Evolutionary conservation across 2,888 invertebrate genomes (phyloP).

Genomic region (Nemoura dubitans): DNA sequence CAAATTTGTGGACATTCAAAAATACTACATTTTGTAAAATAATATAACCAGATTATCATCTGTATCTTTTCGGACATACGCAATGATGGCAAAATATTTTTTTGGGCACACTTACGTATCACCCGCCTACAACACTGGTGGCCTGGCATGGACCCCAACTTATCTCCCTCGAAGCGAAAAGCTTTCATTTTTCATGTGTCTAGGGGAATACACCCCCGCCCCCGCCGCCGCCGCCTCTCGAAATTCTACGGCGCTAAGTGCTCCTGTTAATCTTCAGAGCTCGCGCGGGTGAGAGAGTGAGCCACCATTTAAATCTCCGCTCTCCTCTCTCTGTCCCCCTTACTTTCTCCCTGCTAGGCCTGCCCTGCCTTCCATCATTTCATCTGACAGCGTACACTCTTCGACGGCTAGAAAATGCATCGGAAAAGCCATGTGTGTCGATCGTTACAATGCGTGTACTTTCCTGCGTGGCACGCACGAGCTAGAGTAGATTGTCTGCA

Average conservation of each 20-base stretch:
- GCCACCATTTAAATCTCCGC: conserved; percentile 51
- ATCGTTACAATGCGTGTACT: too few species aligned
- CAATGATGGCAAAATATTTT: not conserved
- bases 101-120: not conserved
- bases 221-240: conserved; percentile 15
- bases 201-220: conserved; percentile 41
- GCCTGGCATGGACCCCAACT: conserved; percentile 20
- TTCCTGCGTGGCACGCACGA: too few species aligned
- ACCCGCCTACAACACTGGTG: not conserved
- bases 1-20: too few species aligned
- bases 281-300: conserved; percentile 47
- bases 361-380: conserved; percentile 22
- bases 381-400: not conserved
- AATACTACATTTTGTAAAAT: too few species aligned
- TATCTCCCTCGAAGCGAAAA: conserved; percentile 48
- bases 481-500: too few species aligned
- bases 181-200: conserved; percentile 53
- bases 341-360: conserved; percentile 13
- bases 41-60: too few species aligned
- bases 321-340: conserved; percentile 17
- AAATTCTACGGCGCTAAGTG: conserved; percentile 50
- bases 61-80: not conserved
- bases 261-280: conserved; percentile 52
- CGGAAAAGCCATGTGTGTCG: not conserved
- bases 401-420: not conserved